A percentile compares a stretch with the other conserved stretches of the same genome.
These are phyloP conservation scores for Argyrosomus japonicus DNA, from an alignment of 2,113 vertebrate genomes.

Conservation along the genomic window DNA sequence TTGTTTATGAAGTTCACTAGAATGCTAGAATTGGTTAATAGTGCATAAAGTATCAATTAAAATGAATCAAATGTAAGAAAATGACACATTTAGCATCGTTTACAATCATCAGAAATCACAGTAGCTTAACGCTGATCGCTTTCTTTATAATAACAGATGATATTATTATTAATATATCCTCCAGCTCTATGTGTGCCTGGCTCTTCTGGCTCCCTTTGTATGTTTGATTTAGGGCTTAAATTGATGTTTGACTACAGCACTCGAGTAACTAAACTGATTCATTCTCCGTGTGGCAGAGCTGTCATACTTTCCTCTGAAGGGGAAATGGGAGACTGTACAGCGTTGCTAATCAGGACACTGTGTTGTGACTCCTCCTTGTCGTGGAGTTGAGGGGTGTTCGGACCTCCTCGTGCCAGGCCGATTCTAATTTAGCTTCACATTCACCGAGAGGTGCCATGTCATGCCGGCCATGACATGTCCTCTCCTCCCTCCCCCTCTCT, in stretches of 20 bases:
- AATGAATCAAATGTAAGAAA: too few species aligned
- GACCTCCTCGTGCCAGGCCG: slow-evolving; percentile 4
- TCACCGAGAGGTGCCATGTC: slow-evolving; percentile 19
- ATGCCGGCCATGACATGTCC: slow-evolving; percentile 3
- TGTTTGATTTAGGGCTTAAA: slow-evolving; percentile 15
- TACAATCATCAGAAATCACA: background rate
- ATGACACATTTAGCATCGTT: background rate
- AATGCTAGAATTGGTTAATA: too few species aligned
- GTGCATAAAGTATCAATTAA: too few species aligned
- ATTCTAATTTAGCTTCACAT: slow-evolving; percentile 35
- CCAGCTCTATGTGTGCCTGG: background rate
- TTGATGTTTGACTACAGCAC: slow-evolving; percentile 2
- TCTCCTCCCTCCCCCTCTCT: background rate
- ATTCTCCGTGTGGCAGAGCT: slow-evolving; percentile 22
- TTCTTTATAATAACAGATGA: background rate
- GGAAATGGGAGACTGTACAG: slow-evolving; percentile 35
- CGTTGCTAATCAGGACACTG: slow-evolving; percentile 42
- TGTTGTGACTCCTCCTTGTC: slow-evolving; percentile 7
- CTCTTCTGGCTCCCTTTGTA: background rate
- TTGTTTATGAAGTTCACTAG: too few species aligned
- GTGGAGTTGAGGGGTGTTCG: slow-evolving; percentile 22
- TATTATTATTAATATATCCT: slow-evolving; percentile 13
- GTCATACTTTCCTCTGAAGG: slow-evolving; percentile 28
- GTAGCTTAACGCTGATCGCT: background rate
- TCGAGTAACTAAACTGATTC: slow-evolving; percentile 28